Evolutionary conservation across 2,888 invertebrate species (phyloP).

Genomic region (Stramonita haemastoma): DNA sequence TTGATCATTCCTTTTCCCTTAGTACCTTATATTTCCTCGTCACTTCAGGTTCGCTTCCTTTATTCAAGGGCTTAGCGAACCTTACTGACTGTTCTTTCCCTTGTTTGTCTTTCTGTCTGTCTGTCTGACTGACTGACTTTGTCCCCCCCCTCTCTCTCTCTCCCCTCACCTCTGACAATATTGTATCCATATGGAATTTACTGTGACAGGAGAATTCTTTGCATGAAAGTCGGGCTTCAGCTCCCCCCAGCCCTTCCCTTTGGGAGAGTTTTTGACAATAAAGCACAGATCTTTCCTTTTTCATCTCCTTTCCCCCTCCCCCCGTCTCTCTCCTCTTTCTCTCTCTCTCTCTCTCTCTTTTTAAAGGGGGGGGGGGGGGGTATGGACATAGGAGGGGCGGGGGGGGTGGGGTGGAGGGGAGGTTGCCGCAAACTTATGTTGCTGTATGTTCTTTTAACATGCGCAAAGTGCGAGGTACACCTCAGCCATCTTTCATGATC

Average conservation of each 20-base stretch:
- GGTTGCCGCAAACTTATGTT: not conserved
- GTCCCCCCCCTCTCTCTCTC: not conserved
- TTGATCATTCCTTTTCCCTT: too few relatives aligned
- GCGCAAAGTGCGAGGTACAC: not conserved
- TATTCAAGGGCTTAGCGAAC: too few relatives aligned
- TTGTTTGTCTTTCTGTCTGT: too few relatives aligned
- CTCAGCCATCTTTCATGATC: too few relatives aligned
- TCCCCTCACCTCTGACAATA: not conserved
- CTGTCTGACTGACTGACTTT: not conserved
- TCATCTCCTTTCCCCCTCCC: not conserved
- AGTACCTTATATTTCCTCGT: too few relatives aligned
- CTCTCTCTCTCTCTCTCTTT: not conserved
- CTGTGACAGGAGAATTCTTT: too few relatives aligned
- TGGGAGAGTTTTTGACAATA: not conserved
- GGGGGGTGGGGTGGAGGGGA: not conserved
- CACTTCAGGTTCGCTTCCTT: too few relatives aligned
- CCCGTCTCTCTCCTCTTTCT: not conserved
- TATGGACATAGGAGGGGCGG: too few relatives aligned
- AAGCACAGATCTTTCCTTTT: not conserved
- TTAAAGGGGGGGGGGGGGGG: not conserved
- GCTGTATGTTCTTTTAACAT: not conserved
- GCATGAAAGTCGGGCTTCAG: too few relatives aligned
- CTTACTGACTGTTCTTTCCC: too few relatives aligned
- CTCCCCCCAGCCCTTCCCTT: not conserved
- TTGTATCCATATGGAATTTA: too few relatives aligned